Conservation (phyloP, 2,888 invertebrate species). For the Sussaba pulchella region DNA sequence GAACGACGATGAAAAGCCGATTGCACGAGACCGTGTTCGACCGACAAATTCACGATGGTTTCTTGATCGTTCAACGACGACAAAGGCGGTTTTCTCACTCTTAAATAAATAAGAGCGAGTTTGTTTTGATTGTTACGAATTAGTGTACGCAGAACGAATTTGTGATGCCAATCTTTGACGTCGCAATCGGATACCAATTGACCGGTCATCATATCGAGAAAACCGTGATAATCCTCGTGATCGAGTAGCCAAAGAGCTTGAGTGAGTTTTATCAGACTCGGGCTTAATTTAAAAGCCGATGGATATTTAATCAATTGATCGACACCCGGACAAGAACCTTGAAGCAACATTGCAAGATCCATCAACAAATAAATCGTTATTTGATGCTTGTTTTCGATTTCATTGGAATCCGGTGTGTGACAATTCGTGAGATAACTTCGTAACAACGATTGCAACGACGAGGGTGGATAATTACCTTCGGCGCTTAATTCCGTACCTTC, state of each 20-base stretch:
- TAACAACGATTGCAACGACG: constrained; percentile 91
- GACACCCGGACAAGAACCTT: constrained; percentile 88
- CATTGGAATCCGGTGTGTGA: constrained; percentile 83
- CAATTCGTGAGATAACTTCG: constrained; percentile 88
- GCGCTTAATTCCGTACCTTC: constrained; percentile 85
- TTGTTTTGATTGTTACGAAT: constrained; percentile 89
- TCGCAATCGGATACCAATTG: constrained; percentile 82
- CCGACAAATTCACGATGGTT: constrained; percentile 77
- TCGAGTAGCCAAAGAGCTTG: constrained; percentile 96
- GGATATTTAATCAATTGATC: constrained; percentile 92
- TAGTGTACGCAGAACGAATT: constrained; percentile 88
- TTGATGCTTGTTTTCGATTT: constrained; percentile 90
- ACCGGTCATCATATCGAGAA: constrained; percentile 80
- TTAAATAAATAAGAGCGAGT: constrained; percentile 89
- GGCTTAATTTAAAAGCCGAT: constrained; percentile 91
- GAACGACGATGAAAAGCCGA: constrained; percentile 81
- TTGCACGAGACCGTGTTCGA: constrained; percentile 80
- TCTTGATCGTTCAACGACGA: constrained; percentile 85
- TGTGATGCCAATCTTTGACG: constrained; percentile 91
- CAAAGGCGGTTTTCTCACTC: constrained; percentile 86
- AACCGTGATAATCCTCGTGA: constrained; percentile 91
- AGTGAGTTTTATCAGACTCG: constrained; percentile 91
- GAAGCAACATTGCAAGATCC: constrained; percentile 91
- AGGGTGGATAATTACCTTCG: constrained; percentile 92
- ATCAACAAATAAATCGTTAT: constrained; percentile 92